Evolutionary conservation across 2,888 invertebrate species (phyloP).

Genomic region (Hedya salicella): DNA sequence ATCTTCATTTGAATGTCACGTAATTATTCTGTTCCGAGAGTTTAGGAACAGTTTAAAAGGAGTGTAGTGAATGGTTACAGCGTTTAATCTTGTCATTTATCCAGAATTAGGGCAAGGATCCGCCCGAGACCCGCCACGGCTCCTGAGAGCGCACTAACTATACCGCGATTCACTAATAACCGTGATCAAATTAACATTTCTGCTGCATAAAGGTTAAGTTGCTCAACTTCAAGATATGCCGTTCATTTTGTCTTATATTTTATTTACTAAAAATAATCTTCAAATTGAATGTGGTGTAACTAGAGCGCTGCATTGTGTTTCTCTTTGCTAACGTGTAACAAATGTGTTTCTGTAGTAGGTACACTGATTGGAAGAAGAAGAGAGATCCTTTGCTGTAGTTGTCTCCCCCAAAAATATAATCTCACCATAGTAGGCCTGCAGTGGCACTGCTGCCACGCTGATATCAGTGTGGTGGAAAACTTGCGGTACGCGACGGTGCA

Average conservation of each 20-base stretch:
- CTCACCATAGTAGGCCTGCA: no score
- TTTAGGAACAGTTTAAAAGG: slow-evolving; percentile 65
- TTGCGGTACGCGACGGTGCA: no score
- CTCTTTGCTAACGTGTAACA: no score
- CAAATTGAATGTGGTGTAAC: no score
- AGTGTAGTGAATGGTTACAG: slow-evolving; percentile 59
- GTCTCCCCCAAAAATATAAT: no score
- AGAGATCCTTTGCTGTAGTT: no score
- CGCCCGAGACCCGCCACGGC: slow-evolving; percentile 51
- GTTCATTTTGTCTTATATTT: background rate
- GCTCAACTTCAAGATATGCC: background rate
- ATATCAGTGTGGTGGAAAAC: no score
- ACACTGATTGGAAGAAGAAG: no score
- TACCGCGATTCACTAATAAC: slow-evolving; percentile 16
- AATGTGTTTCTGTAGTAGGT: no score
- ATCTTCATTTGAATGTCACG: slow-evolving; percentile 63
- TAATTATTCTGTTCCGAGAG: slow-evolving; percentile 64
- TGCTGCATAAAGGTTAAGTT: slow-evolving; percentile 10
- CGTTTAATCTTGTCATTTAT: slow-evolving; percentile 75
- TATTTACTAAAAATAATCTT: background rate
- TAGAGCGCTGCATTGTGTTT: no score
- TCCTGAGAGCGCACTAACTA: slow-evolving; percentile 51
- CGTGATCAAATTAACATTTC: slow-evolving; percentile 30
- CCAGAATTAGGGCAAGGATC: slow-evolving; percentile 61
- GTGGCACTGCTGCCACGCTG: no score